Conservation (phyloP, 2,888 invertebrate genomes). For the Yponomeuta evonymella region DNA sequence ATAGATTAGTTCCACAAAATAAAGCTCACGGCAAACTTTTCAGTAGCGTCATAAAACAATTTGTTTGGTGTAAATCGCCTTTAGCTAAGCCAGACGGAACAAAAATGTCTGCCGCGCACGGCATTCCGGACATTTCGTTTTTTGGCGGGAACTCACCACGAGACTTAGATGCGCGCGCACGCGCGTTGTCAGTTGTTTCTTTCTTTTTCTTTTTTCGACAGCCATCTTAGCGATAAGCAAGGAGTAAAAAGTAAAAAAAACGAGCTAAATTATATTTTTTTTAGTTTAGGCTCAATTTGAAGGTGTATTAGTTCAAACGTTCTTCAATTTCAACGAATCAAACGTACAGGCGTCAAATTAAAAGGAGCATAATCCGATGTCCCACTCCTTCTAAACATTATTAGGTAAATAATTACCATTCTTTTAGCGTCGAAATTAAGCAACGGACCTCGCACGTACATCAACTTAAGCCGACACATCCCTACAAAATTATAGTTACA, state of each 20-base stretch:
- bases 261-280: not conserved
- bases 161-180: conserved; percentile 60
- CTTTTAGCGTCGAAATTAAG: not conserved
- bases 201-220: conserved; percentile 11
- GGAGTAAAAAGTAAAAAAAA: not conserved
- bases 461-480: conserved; percentile 3
- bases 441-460: conserved; percentile 1
- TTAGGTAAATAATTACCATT: no score
- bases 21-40: no score
- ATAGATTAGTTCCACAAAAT: no score
- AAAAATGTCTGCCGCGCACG: conserved; percentile 56
- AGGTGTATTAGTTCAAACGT: no score
- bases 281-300: no score
- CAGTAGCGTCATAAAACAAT: conserved; percentile 25
- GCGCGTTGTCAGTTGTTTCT: conserved; percentile 33
- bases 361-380: no score
- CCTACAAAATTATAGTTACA: conserved; percentile 26
- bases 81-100: conserved; percentile 33
- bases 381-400: not conserved
- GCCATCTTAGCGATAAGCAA: conserved; percentile 5
- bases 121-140: conserved; percentile 57
- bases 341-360: no score
- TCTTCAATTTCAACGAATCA: no score
- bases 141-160: conserved; percentile 50
- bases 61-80: not conserved